phyloP scores from a whole-genome alignment of 2,888 invertebrate genomes.

The Melieria picta region DNA sequence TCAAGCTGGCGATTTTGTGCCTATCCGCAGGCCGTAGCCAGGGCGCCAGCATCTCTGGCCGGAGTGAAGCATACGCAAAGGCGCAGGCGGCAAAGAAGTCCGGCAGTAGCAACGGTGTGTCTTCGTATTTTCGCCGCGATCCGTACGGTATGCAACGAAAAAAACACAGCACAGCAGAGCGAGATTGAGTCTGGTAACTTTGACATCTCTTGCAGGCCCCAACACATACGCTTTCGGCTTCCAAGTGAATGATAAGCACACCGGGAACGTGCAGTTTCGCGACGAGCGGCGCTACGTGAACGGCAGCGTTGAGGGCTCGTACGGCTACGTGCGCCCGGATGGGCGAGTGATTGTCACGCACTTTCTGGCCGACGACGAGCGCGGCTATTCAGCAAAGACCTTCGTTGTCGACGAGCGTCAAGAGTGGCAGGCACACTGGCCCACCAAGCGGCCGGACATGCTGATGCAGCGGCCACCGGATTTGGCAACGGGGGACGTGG shows the following conservation, averaged over 20 bases:
- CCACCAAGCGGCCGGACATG: slow-evolving; percentile 47
- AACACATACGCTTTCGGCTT: slow-evolving; percentile 80
- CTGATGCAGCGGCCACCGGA: slow-evolving; percentile 32
- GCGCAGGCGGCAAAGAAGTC: slow-evolving; percentile 25
- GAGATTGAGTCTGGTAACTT: neutral
- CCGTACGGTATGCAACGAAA: slow-evolving; percentile 54
- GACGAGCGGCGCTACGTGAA: slow-evolving; percentile 76
- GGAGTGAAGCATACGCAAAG: slow-evolving; percentile 14
- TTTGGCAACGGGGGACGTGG: slow-evolving; percentile 35
- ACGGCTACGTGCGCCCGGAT: slow-evolving; percentile 75
- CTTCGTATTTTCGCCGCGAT: slow-evolving; percentile 56
- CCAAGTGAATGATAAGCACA: slow-evolving; percentile 73
- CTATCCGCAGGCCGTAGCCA: slow-evolving; percentile 46
- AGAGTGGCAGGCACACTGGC: slow-evolving; percentile 48
- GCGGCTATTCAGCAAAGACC: slow-evolving; percentile 65
- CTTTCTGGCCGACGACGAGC: slow-evolving; percentile 72
- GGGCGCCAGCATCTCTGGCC: slow-evolving; percentile 9
- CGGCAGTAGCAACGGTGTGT: slow-evolving; percentile 38
- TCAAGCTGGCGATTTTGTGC: slow-evolving; percentile 42
- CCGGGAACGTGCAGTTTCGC: slow-evolving; percentile 76
- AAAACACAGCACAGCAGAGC: neutral
- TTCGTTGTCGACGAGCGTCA: slow-evolving; percentile 46
- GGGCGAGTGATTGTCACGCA: slow-evolving; percentile 72
- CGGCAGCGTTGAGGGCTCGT: slow-evolving; percentile 78
- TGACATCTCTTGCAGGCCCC: slow-evolving; percentile 64